These are phyloP conservation scores for Ernsta delagoae DNA, from an alignment of 2,888 invertebrate species.

Conservation along the genomic window DNA sequence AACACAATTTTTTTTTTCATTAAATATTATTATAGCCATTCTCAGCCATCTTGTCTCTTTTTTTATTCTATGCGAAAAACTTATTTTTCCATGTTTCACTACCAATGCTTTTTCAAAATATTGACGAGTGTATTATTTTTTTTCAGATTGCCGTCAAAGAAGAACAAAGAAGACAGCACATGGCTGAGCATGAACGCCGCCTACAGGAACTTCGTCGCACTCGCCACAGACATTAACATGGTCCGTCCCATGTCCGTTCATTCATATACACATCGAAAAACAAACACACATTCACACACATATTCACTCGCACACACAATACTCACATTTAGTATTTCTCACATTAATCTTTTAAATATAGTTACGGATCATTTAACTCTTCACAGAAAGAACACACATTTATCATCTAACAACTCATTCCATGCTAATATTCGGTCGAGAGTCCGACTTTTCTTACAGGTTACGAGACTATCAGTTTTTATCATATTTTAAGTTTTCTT, in stretches of 20 bases:
- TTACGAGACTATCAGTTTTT: slow-evolving; percentile 41
- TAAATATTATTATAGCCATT: too few species aligned
- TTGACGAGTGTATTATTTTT: neutral
- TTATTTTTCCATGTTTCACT: too few species aligned
- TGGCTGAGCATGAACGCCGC: slow-evolving; percentile 93
- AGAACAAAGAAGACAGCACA: slow-evolving; percentile 92
- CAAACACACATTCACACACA: slow-evolving; percentile 1
- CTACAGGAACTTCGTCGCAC: slow-evolving; percentile 89
- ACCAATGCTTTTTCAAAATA: too few species aligned
- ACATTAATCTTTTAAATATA: slow-evolving; percentile 25
- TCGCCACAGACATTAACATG: slow-evolving; percentile 81
- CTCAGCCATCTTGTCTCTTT: too few species aligned
- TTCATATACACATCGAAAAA: slow-evolving; percentile 39
- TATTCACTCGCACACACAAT: slow-evolving; percentile 38
- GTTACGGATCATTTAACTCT: slow-evolving; percentile 35
- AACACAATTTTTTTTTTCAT: too few species aligned
- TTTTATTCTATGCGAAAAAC: too few species aligned
- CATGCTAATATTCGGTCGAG: slow-evolving; percentile 57
- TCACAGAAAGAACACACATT: slow-evolving; percentile 40
- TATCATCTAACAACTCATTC: slow-evolving; percentile 44
- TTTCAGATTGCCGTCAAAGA: slow-evolving; percentile 94
- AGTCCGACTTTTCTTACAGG: slow-evolving; percentile 70
- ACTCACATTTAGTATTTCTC: slow-evolving; percentile 7
- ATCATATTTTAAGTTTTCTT: slow-evolving; percentile 13
- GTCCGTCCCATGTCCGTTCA: slow-evolving; percentile 70